Base-by-base conservation (phyloP, 2,888 invertebrate genomes). In the Poecilobothrus nobilitatus region DNA sequence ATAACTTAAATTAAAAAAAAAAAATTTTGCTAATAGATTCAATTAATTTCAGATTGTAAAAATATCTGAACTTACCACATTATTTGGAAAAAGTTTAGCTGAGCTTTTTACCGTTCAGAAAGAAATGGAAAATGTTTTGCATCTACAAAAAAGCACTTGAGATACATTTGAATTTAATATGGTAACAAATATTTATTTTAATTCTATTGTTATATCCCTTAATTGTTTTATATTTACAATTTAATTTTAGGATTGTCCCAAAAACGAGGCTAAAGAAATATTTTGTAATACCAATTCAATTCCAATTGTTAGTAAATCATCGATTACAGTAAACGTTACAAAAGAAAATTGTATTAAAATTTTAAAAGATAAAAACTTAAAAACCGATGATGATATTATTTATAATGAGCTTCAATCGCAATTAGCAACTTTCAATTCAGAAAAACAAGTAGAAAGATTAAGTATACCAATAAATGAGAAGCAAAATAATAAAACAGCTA, bases 111-210 rank as follows among this genome's bases (percentile, higher is more conserved):
- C 73, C 67, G 80, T 82, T 70, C 82, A 82, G 74, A 82, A 81
- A 74, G 82, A 82, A 78, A 81, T 82, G 80, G 82, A 82, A 71
- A 79, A 78, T 74, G 74, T 81, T 71, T 77, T 82, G 72, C 81
- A 80, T 74, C 77, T 78, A 37, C 73, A 77, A 71, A 81, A 81
- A 75, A 80, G 81, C 73, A 81, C 81, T 81, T 81, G 81, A 81
- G 81, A 81, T 74, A 73, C 75, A 67, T 75, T 73, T 73, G 75
- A 73, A 74, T 74, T 76, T 70, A 78, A 77, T 75, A 79, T 78
- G 78, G 81, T 80, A 71, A 34, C 65, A n/a, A n/a, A n/a, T n/a
- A n/a, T n/a, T n/a, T 27, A 5, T 27, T 27, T 27, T 27, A 27
- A 27, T 27, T 27, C 27, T 27, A 5, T 27, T 27, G 2, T 27